These are phyloP conservation scores for Amphilophus citrinellus DNA, from an alignment of 2,113 vertebrate genomes.

Conservation along the genomic window DNA sequence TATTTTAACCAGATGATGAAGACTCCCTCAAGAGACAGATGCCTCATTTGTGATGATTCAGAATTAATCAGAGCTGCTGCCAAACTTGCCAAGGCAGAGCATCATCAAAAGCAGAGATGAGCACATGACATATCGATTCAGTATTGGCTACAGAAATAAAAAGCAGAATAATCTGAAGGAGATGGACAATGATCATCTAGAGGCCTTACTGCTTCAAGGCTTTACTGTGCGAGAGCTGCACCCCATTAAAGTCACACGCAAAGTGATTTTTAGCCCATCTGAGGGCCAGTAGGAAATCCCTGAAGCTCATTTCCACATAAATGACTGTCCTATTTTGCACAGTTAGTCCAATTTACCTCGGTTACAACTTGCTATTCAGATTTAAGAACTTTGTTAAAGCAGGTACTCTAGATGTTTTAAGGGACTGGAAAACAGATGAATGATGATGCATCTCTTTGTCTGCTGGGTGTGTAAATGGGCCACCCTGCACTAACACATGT, in stretches of 20 bases:
- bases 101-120: constrained; percentile 52
- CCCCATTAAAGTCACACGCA: constrained; percentile 58
- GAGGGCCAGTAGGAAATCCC: constrained; percentile 34
- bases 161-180: constrained; percentile 50
- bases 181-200: constrained; percentile 52
- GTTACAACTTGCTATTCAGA: neutral
- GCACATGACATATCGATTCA: constrained; percentile 66
- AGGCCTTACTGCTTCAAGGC: constrained; percentile 22
- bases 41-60: constrained; percentile 76
- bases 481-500: neutral
- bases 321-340: neutral
- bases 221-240: constrained; percentile 50
- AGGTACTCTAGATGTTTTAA: neutral
- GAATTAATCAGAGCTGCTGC: constrained; percentile 69
- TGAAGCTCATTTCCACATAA: constrained; percentile 30
- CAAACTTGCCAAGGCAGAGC: constrained; percentile 49
- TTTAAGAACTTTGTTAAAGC: neutral
- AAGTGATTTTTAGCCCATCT: constrained; percentile 17
- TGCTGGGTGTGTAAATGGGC: neutral
- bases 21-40: constrained; percentile 63
- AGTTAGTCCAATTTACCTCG: neutral
- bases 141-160: constrained; percentile 50
- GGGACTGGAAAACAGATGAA: neutral
- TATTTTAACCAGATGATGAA: constrained; percentile 80
- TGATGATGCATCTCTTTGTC: neutral